A percentile compares a stretch with the other conserved stretches of the same genome.
These are phyloP conservation scores for Leptopterna dolabrata DNA, from an alignment of 2,888 invertebrate genomes.

Conservation along the genomic window DNA sequence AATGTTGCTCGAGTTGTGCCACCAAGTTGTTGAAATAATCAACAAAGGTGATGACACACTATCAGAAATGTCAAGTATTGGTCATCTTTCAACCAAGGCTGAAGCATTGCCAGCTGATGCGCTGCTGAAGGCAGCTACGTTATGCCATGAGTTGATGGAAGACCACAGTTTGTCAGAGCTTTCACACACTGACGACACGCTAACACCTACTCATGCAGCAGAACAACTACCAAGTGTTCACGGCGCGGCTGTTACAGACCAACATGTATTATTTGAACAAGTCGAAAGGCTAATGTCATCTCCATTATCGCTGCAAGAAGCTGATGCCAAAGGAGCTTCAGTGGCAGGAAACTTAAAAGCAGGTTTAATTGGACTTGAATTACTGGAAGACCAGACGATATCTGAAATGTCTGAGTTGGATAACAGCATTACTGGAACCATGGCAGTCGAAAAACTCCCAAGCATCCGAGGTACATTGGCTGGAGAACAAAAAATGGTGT, in stretches of 20 bases:
- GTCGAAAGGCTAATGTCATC: neutral
- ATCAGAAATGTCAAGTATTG: conserved; percentile 48
- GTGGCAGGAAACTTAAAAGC: conserved; percentile 27
- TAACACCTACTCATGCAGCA: conserved; percentile 36
- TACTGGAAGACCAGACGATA: conserved; percentile 20
- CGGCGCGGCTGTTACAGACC: conserved; percentile 6
- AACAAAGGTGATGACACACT: conserved; percentile 37
- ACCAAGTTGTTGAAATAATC: conserved; percentile 59
- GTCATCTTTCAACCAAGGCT: conserved; percentile 16
- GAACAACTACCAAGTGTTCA: conserved; percentile 42
- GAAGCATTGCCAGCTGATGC: neutral
- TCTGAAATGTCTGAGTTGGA: conserved; percentile 15
- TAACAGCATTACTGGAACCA: neutral
- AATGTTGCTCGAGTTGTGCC: conserved; percentile 65
- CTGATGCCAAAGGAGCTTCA: neutral
- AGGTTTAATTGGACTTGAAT: neutral
- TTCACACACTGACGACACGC: conserved; percentile 39
- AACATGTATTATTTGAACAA: neutral
- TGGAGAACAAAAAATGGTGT: conserved; percentile 19
- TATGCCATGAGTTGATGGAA: conserved; percentile 38
- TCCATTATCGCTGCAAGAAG: conserved; percentile 8
- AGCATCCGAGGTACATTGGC: neutral
- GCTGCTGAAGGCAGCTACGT: neutral
- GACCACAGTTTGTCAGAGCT: conserved; percentile 32
- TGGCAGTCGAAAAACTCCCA: conserved; percentile 23